phyloP scores from a whole-genome alignment of 2,113 vertebrate genomes.

The Camelus bactrianus region DNA sequence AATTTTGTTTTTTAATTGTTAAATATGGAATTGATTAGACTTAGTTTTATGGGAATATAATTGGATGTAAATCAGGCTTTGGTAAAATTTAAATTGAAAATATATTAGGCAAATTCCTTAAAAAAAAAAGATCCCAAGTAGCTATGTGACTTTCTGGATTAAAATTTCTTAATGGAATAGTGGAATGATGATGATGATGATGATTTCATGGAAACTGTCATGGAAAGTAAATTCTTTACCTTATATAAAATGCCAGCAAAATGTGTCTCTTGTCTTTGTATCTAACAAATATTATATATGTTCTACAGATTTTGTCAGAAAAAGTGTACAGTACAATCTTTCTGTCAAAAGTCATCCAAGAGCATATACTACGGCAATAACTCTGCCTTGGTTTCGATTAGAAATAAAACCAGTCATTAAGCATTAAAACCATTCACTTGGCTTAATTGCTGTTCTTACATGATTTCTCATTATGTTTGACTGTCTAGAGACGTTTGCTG shows the following conservation, averaged over 20 bases:
- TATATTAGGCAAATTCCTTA: conserved; percentile 69
- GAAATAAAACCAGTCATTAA: conserved; percentile 79
- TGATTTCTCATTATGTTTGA: conserved; percentile 74
- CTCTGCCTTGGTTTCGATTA: conserved; percentile 42
- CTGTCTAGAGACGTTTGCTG: conserved; percentile 65
- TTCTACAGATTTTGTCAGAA: background rate
- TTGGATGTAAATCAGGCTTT: conserved; percentile 82
- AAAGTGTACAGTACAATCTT: background rate
- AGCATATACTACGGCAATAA: background rate
- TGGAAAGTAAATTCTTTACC: background rate
- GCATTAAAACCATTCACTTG: conserved; percentile 71
- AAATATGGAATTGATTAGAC: conserved; percentile 82
- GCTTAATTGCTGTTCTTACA: conserved; percentile 76
- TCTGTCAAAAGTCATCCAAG: conserved; percentile 24
- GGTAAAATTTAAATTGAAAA: conserved; percentile 77
- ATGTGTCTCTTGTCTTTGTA: background rate
- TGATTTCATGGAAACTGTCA: background rate
- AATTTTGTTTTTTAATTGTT: conserved; percentile 84
- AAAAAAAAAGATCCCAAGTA: background rate
- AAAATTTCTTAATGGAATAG: background rate
- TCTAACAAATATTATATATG: background rate
- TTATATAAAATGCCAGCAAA: background rate
- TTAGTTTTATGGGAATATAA: conserved; percentile 83
- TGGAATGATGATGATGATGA: background rate
- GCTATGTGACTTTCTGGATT: background rate